Evolutionary conservation across 53 echinoderm and acorn worm genomes (phyloP), one percentile per base, ranked within the genome.

Genomic region (Henricia sp.): DNA sequence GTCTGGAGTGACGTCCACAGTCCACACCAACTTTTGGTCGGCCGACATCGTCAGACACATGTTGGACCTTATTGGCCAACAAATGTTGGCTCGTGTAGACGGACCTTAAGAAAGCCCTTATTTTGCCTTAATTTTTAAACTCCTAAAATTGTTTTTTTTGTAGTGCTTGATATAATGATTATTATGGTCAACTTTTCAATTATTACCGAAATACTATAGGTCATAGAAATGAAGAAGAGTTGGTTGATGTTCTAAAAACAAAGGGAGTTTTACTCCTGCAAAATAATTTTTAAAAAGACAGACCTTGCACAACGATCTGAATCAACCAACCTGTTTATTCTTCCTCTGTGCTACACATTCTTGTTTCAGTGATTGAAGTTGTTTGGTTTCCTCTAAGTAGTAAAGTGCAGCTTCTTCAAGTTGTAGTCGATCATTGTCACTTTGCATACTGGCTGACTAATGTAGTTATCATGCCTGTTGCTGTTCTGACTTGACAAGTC

Each of bases 311-410:
- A 4, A 40, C 1, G 40, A 19, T 38, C 21, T 12, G 16, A 48
- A 11, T 64, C 4, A 41, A 59, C 77, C 24, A 16, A 80, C 80
- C 80, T 80, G 44, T 63, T 50, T 46, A 40, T n/a, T 32, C 8
- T 63, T 20, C 14, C 63, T 62, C 30, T 80, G 36, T 41, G 12
- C 19, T n/a, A 80, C 19, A 33, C 63, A 80, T 16, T 63, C 64
- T 64, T 12, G 43, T 63, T 80, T 80, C 82, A 88, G 62, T 21
- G 6, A 13, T 42, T 82, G 46, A 3, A 88, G 59, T 43, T 75
- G 76, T 21, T 69, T 6, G 20, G 80, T 88, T 70, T 88, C 44
- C 70, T 80, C 88, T 48, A 88, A 76, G 44, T 88, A 88, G 24
- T 23, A 3, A 41, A 88, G 40, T 0, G 88, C 42, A 19, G 88